Percentiles rank a stretch among this genome's conserved stretches.
Evolutionary conservation across 1,140 invertebrate genomes (phyloP).

Genomic region (Cotesia glomerata): DNA sequence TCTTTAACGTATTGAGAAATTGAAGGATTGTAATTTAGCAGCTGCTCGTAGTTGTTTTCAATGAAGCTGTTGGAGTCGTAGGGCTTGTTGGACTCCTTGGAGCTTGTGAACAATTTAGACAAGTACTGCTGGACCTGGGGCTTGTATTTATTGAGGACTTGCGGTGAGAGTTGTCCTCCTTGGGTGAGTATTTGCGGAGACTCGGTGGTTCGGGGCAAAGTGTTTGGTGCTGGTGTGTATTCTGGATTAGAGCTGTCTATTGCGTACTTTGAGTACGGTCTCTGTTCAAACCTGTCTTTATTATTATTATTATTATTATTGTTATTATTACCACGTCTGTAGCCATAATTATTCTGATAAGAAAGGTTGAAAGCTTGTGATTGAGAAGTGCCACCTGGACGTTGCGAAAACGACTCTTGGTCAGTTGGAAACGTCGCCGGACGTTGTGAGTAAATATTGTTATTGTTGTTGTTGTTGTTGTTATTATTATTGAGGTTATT

Average conservation of each 20-base stretch:
- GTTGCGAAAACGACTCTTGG: conserved; percentile 29
- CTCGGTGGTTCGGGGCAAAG: conserved; percentile 13
- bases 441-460: conserved; percentile 48
- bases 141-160: conserved; percentile 37
- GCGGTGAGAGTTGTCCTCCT: conserved; percentile 31
- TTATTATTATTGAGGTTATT: background rate
- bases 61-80: background rate
- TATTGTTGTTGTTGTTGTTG: background rate
- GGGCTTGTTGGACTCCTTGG: conserved; percentile 25
- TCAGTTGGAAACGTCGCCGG: conserved; percentile 55
- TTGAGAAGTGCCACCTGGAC: conserved; percentile 22
- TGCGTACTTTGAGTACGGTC: conserved; percentile 42
- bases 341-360: conserved; percentile 36
- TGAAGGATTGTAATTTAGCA: conserved; percentile 59
- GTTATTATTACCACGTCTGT: conserved; percentile 8
- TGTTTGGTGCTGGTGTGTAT: conserved; percentile 42
- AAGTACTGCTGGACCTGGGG: conserved; percentile 42
- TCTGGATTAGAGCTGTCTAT: conserved; percentile 50
- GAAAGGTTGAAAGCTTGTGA: conserved; percentile 19
- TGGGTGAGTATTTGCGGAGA: conserved; percentile 30
- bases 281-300: conserved; percentile 15
- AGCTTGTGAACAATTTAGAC: conserved; percentile 38
- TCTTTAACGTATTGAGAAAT: conserved; percentile 61
- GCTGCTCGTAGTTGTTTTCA: conserved; percentile 41
- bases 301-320: conserved; percentile 16